Percentiles rank a stretch among this genome's conserved stretches.
phyloP scores from a whole-genome alignment of 2,113 vertebrate species.

The Thymallus thymallus region DNA sequence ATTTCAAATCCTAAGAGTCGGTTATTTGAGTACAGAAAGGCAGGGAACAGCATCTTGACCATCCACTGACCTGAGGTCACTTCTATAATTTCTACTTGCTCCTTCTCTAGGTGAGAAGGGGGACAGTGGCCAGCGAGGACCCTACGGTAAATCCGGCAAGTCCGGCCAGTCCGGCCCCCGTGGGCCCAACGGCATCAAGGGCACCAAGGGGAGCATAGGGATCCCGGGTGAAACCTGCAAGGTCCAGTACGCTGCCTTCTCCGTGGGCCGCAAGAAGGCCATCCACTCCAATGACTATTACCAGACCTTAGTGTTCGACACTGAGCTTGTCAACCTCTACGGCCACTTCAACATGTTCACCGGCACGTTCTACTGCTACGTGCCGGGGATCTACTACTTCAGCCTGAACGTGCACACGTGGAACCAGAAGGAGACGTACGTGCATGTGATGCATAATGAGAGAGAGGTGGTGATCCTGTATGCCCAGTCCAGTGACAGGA shows the following conservation, averaged over 20 bases:
- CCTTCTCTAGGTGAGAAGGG: constrained; percentile 81
- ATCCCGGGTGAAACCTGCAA: constrained; percentile 80
- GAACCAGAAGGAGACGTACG: constrained; percentile 92
- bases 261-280: constrained; percentile 84
- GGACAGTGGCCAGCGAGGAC: constrained; percentile 74
- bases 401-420: constrained; percentile 87
- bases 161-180: constrained; percentile 66
- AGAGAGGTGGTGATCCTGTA: constrained; percentile 81
- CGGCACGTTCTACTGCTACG: constrained; percentile 84
- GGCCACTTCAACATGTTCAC: constrained; percentile 90
- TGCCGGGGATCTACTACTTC: constrained; percentile 86
- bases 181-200: constrained; percentile 77
- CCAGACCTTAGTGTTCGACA: constrained; percentile 85
- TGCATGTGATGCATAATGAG: constrained; percentile 82
- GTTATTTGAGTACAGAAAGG: too few species aligned
- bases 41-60: not conserved
- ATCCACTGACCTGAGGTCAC: too few species aligned
- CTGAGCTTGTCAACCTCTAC: constrained; percentile 85
- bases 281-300: constrained; percentile 85
- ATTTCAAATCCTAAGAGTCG: too few species aligned
- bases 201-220: constrained; percentile 80
- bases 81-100: not conserved
- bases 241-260: constrained; percentile 83
- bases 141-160: constrained; percentile 80
- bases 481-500: constrained; percentile 84